phyloP scores from a whole-genome alignment of 2,888 invertebrate genomes.

The Diarsia brunnea region DNA sequence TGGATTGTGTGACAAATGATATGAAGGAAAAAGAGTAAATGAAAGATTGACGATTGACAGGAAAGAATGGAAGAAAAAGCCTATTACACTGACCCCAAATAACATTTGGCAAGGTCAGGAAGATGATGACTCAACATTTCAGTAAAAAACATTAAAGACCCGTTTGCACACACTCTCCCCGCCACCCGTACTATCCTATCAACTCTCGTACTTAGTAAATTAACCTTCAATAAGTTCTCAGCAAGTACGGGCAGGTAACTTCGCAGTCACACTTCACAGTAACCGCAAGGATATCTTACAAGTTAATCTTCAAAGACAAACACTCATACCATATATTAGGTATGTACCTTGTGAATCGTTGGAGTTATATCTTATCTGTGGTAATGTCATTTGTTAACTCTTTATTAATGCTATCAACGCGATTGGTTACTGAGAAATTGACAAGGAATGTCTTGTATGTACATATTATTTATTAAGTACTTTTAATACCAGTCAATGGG shows the following conservation, averaged over 20 bases:
- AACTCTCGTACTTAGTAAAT: not conserved
- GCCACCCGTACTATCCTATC: not conserved
- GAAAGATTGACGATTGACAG: too few species aligned
- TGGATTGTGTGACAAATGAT: too few species aligned
- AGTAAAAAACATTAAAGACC: not conserved
- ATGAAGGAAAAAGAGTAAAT: too few species aligned
- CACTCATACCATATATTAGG: conserved; percentile 9
- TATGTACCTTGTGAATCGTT: conserved; percentile 18
- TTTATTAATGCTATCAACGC: conserved; percentile 29
- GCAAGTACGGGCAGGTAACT: conserved; percentile 1
- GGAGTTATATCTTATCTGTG: conserved; percentile 49
- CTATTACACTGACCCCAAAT: too few species aligned
- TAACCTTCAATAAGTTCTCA: conserved; percentile 17
- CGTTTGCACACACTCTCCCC: not conserved
- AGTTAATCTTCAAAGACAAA: conserved; percentile 31
- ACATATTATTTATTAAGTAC: conserved; percentile 4
- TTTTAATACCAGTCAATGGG: conserved; percentile 10
- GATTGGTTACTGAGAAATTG: conserved; percentile 51
- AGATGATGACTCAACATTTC: not conserved
- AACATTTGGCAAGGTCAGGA: too few species aligned
- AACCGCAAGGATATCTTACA: conserved; percentile 23
- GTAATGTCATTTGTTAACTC: conserved; percentile 47
- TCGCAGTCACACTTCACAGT: conserved; percentile 15
- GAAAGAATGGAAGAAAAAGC: too few species aligned
- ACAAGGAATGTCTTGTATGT: conserved; percentile 21